Evolutionary conservation across 1,140 invertebrate species (phyloP).

Genomic region (Choristoneura fumiferana): DNA sequence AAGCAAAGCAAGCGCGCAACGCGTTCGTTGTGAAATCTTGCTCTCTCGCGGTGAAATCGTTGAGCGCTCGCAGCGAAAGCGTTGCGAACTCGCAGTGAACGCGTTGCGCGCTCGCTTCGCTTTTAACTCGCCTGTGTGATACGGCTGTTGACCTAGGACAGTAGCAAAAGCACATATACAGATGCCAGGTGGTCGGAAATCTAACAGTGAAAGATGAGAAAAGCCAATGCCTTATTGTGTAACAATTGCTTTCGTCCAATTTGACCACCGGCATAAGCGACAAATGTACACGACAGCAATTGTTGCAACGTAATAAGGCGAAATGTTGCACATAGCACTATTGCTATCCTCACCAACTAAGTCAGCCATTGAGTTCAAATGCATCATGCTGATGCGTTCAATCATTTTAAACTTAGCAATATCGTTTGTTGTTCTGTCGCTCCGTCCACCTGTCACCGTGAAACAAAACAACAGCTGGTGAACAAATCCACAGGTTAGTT

Average conservation of each 20-base stretch:
- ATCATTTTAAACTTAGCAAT: conserved; percentile 46
- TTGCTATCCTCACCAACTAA: conserved; percentile 67
- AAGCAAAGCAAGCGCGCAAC: too few species aligned
- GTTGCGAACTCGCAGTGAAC: too few species aligned
- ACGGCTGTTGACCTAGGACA: too few species aligned
- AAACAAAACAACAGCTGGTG: conserved; percentile 25
- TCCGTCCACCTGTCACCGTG: conserved; percentile 74
- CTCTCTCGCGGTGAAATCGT: too few species aligned
- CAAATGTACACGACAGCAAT: too few species aligned
- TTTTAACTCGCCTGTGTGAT: too few species aligned
- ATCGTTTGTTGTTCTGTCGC: conserved; percentile 44
- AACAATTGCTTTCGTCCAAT: too few species aligned
- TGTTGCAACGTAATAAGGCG: too few species aligned
- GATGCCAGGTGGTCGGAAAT: conserved; percentile 73
- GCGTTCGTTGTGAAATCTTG: too few species aligned
- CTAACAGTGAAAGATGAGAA: conserved; percentile 52
- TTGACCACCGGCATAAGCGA: too few species aligned
- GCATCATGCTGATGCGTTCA: conserved; percentile 65
- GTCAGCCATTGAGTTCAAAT: conserved; percentile 71
- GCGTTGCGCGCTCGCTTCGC: too few species aligned
- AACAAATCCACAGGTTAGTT: not conserved
- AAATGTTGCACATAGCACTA: conserved; percentile 30
- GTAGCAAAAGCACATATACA: conserved; percentile 22
- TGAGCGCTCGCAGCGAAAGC: too few species aligned
- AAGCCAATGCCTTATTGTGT: conserved; percentile 30